These are phyloP conservation scores for Pseudocheirus occidentalis DNA, from an alignment of 2,797 vertebrate species.

Conservation along the genomic window DNA sequence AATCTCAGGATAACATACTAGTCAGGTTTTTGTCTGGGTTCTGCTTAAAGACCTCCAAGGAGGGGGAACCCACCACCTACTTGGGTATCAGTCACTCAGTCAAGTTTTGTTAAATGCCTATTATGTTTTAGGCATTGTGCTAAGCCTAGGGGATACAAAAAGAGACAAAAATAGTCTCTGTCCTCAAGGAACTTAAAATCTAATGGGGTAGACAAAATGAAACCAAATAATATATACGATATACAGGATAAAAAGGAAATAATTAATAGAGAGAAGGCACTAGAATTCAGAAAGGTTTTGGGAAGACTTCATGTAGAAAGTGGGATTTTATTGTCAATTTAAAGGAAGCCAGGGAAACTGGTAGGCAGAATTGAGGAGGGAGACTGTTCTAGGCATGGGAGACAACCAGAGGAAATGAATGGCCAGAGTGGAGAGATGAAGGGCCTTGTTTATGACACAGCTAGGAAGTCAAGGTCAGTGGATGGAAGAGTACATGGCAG, in stretches of 20 bases:
- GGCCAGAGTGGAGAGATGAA: neutral
- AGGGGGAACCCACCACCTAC: neutral
- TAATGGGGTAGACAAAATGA: no score
- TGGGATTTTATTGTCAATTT: neutral
- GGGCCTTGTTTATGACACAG: neutral
- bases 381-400: neutral
- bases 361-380: neutral
- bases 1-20: neutral
- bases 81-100: neutral
- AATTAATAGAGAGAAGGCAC: no score
- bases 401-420: neutral
- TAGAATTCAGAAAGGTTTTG: neutral
- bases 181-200: no score
- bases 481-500: neutral
- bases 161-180: no score
- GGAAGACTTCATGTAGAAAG: neutral
- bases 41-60: neutral
- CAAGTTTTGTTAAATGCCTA: neutral
- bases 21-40: neutral
- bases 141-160: no score
- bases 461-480: neutral
- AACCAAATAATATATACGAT: no score
- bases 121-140: neutral
- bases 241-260: no score
- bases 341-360: neutral